These are phyloP conservation scores for Hippoglossus stenolepis DNA, from an alignment of 2,113 vertebrate genomes.

Conservation along the genomic window DNA sequence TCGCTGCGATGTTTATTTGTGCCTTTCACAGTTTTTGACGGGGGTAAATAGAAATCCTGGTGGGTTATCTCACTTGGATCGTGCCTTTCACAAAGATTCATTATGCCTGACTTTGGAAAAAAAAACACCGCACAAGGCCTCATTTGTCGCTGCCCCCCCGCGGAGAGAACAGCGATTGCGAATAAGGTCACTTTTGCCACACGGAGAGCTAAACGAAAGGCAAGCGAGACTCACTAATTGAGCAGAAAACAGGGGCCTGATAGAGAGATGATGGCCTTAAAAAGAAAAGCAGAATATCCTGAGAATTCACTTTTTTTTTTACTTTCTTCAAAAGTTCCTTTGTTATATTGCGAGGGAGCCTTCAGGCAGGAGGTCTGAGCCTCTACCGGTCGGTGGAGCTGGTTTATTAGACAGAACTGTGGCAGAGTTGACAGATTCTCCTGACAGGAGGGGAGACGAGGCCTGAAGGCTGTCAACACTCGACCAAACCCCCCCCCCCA, in stretches of 20 bases:
- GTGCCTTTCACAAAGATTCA: slow-evolving; percentile 61
- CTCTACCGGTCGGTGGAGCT: slow-evolving; percentile 39
- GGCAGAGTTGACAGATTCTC: slow-evolving; percentile 65
- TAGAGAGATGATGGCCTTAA: slow-evolving; percentile 52
- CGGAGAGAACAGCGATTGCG: slow-evolving; percentile 58
- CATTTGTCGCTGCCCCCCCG: slow-evolving; percentile 68
- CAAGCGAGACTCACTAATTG: slow-evolving; percentile 64
- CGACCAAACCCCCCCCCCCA: slow-evolving; percentile 5
- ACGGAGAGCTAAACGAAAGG: slow-evolving; percentile 72
- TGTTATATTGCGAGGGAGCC: slow-evolving; percentile 55
- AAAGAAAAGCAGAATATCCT: slow-evolving; percentile 25
- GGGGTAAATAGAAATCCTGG: slow-evolving; percentile 68
- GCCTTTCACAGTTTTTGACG: neutral
- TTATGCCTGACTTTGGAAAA: slow-evolving; percentile 57
- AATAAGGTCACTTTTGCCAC: slow-evolving; percentile 74
- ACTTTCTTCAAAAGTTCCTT: slow-evolving; percentile 61
- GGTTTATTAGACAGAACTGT: slow-evolving; percentile 69
- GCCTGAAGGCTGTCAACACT: slow-evolving; percentile 48
- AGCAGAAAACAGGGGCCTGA: slow-evolving; percentile 61
- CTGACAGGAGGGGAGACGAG: slow-evolving; percentile 56
- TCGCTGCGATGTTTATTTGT: slow-evolving; percentile 48
- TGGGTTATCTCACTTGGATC: slow-evolving; percentile 64
- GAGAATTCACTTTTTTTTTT: slow-evolving; percentile 55
- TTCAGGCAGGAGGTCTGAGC: slow-evolving; percentile 52
- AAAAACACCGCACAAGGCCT: slow-evolving; percentile 63